These are phyloP conservation scores for Mallateleia sp. DNA, from an alignment of 2,888 invertebrate genomes.

Conservation along the genomic window DNA sequence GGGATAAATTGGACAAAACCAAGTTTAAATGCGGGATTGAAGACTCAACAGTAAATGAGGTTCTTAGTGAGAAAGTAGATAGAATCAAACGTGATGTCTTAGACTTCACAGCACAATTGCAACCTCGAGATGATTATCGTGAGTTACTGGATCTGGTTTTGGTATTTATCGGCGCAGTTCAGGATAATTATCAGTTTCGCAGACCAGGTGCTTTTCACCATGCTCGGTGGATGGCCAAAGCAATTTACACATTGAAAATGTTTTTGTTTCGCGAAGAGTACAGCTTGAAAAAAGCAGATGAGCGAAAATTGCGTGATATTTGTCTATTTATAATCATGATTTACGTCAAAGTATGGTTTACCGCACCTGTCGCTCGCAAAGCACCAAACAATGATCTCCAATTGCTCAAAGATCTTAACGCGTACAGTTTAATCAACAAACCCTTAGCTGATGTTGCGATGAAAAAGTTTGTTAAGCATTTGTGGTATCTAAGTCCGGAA, in stretches of 20 bases:
- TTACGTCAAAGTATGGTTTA: conserved; percentile 74
- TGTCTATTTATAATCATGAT: conserved; percentile 70
- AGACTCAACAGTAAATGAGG: conserved; percentile 39
- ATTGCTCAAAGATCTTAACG: conserved; percentile 63
- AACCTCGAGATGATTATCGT: conserved; percentile 76
- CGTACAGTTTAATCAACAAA: conserved; percentile 31
- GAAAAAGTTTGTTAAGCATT: conserved; percentile 20
- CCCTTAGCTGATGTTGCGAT: conserved; percentile 25
- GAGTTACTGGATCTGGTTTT: conserved; percentile 76
- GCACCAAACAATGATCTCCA: conserved; percentile 70
- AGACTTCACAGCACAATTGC: too few relatives aligned
- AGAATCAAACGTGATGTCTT: conserved; percentile 23
- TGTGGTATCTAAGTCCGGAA: conserved; percentile 26
- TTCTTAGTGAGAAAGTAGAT: conserved; percentile 47
- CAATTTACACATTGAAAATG: conserved; percentile 81
- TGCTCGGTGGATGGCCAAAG: conserved; percentile 82
- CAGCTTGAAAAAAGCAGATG: conserved; percentile 37
- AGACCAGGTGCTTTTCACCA: conserved; percentile 72
- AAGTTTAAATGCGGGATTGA: conserved; percentile 46
- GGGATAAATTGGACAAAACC: conserved; percentile 26
- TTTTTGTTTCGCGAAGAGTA: conserved; percentile 74
- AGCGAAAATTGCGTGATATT: conserved; percentile 56
- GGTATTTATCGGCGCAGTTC: conserved; percentile 46
- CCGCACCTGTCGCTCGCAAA: conserved; percentile 38
- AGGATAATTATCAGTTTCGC: conserved; percentile 21